Percentiles rank a stretch among this genome's conserved stretches.
phyloP scores from a whole-genome alignment of 2,797 vertebrate genomes.

The Alosa sapidissima region DNA sequence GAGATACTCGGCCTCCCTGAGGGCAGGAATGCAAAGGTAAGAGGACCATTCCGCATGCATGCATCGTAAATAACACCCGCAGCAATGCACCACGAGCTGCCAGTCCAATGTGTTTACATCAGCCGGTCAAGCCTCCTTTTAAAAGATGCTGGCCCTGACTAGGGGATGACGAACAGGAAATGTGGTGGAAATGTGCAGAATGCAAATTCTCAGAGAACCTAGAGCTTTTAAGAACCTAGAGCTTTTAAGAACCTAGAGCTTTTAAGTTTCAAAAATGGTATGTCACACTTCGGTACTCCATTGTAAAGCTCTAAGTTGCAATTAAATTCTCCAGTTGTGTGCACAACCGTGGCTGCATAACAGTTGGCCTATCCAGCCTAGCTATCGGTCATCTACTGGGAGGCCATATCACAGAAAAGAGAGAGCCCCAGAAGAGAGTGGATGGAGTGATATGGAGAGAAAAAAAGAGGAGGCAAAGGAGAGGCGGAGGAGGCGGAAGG shows the following conservation, averaged over 20 bases:
- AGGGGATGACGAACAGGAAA: background rate
- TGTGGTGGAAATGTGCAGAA: background rate
- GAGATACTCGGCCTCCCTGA: constrained; percentile 97
- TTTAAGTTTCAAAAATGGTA: too few relatives aligned
- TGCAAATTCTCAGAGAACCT: background rate
- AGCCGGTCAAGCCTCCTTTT: background rate
- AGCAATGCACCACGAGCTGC: background rate
- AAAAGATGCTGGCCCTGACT: background rate
- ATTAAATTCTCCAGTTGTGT: background rate
- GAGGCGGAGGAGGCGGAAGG: background rate
- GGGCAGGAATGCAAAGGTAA: constrained; percentile 98
- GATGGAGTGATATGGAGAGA: background rate
- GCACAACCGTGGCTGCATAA: background rate
- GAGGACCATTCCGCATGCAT: constrained; percentile 41
- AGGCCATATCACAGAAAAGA: background rate
- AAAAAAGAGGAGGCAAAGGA: background rate
- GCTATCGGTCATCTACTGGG: background rate
- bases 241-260: background rate
- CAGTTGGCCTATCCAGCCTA: background rate
- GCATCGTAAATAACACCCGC: background rate
- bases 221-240: background rate
- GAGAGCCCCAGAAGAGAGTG: background rate
- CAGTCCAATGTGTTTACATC: background rate
- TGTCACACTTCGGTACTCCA: too few relatives aligned
- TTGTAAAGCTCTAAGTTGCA: background rate